Base-by-base conservation (phyloP, 2,797 vertebrate species). In the Muraenolepis orangiensis region DNA sequence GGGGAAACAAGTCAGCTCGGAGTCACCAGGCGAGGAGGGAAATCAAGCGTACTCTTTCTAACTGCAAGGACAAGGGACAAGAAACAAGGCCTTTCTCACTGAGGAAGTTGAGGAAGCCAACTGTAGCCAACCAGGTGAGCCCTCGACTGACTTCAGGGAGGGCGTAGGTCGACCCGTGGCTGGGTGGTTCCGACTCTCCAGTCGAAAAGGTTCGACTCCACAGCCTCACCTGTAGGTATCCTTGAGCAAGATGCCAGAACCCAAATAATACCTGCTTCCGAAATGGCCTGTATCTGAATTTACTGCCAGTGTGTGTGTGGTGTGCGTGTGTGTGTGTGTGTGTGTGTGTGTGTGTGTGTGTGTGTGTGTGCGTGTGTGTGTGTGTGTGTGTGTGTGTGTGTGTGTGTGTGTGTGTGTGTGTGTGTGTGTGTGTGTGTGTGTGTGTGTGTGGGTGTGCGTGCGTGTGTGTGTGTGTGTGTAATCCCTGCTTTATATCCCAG, bases 1-100 rank as follows among this genome's bases (percentile, higher is more conserved):
- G 57, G 57, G 36, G 72, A 85, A 85, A 83, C 66, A 70, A 81
- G 76, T 64, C n/a, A 11, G n/a, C 57, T 0, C 26, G 23, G 57
- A 57, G 51, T 57, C 20, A 2, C 57, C 23, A 23, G n/a, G 57
- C 23, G 10, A 64, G 23, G 57, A 64, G 57, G 57, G 57, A 26
- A 64, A 64, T 23, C 57, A 64, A 23, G 57, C 1, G 10, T 14
- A 64, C 2, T n/a, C 8, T 64, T 64, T 26, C 23, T 4, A 26
- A 64, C 57, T 64, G 57, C 57, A 26, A 26, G 57, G 57, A 64
- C 57, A 64, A 64, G 57, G 57, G 12, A 64, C 57, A 64, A 26
- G 8, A 4, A 26, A 64, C 57, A n/a, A n/a, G n/a, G n/a, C 57
- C 8, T 64, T 26, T 64, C n/a, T n/a, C 57, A 64, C n/a, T 26